A percentile compares a stretch with the other conserved stretches of the same genome.
Evolutionary conservation across 2,113 vertebrate species (phyloP).

Genomic region (Alethe diademata): DNA sequence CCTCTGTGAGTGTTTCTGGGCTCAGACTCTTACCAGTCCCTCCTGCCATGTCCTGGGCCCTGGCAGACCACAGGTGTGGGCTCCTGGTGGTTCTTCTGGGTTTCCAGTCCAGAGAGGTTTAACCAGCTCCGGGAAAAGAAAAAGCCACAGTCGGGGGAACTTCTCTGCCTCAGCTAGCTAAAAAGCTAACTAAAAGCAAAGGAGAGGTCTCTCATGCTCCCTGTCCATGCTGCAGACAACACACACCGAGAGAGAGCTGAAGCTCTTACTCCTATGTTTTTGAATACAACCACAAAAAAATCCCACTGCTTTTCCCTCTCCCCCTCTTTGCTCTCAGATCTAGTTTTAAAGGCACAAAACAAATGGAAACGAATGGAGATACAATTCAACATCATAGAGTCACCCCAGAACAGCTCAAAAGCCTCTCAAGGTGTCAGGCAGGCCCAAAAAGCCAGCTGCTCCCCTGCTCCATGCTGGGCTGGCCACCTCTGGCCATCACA

Average conservation of each 20-base stretch:
- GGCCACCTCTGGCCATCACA: rapidly evolving
- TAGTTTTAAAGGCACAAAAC: background rate
- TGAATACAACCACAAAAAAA: background rate
- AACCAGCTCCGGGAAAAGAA: background rate
- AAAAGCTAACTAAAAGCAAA: background rate
- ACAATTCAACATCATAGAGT: background rate
- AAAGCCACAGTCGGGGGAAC: background rate
- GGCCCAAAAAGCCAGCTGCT: rapidly evolving
- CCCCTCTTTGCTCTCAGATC: background rate
- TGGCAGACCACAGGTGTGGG: background rate
- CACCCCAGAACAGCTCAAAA: background rate
- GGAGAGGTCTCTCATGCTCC: background rate
- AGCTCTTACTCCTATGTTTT: background rate
- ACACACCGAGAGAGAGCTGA: background rate
- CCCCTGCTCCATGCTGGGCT: rapidly evolving
- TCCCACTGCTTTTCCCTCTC: too few species aligned
- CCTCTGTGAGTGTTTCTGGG: background rate
- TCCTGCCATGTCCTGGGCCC: background rate
- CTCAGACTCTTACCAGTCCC: background rate
- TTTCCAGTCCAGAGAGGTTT: background rate
- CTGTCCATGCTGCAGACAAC: background rate
- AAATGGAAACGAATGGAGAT: background rate
- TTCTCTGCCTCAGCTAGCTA: background rate
- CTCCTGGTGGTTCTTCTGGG: background rate
- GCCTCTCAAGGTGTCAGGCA: background rate